These are phyloP conservation scores for Tenthredo notha DNA, from an alignment of 2,888 invertebrate genomes.

Conservation along the genomic window DNA sequence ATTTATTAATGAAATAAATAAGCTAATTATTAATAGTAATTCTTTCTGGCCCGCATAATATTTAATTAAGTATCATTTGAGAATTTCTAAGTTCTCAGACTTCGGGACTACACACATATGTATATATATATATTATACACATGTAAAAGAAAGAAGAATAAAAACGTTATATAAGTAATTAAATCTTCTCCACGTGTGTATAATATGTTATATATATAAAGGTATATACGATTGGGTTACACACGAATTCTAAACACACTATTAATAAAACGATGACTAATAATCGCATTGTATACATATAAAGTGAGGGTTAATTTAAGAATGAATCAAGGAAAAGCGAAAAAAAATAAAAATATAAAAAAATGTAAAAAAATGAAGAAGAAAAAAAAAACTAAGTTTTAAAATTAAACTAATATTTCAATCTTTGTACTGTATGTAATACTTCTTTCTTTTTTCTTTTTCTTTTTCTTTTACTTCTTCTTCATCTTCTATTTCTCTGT, in stretches of 20 bases:
- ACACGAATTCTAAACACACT: neutral
- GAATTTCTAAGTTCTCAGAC: slow-evolving; percentile 1
- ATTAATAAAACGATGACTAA: neutral
- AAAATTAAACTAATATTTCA: neutral
- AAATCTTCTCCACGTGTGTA: neutral
- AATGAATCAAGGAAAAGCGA: neutral
- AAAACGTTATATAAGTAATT: neutral
- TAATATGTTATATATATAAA: neutral
- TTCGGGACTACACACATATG: neutral
- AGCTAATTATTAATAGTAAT: slow-evolving; percentile 23
- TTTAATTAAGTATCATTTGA: slow-evolving; percentile 37
- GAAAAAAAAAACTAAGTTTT: neutral
- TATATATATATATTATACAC: neutral
- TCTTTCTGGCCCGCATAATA: slow-evolving; percentile 28
- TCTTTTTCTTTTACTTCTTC: neutral
- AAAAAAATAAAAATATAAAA: neutral
- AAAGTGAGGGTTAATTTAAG: neutral
- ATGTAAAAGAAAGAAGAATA: neutral
- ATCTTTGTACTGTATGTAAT: neutral
- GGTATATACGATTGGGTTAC: neutral
- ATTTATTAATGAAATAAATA: neutral
- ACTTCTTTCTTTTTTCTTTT: neutral
- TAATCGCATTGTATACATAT: neutral
- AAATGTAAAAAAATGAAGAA: neutral
- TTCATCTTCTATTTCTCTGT: neutral